Evolutionary conservation across 1,140 invertebrate species (phyloP), one percentile per base, ranked within the genome.

Genomic region (Aplysia californica): DNA sequence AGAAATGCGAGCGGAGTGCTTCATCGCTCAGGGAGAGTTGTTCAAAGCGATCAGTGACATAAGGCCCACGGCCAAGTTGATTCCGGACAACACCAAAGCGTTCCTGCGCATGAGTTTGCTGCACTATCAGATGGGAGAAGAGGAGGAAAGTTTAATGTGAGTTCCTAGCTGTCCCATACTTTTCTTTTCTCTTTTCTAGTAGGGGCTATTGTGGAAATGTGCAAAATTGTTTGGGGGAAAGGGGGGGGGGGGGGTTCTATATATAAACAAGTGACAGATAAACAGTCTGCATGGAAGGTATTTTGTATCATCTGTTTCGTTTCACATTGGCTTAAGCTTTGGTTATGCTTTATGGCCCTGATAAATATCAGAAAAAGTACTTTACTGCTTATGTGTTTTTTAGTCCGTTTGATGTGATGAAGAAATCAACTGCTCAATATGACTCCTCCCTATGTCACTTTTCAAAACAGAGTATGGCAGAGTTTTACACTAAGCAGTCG

Each of bases 11-110:
- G 94, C 97, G 0, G 94, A 98, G 82, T 94, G 95, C 85, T 94
- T 97, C 86, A 93, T 96, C 76, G 92, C 90, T 41, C 82, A 93
- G 64, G 95, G 95, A 58, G 96, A 99, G 88, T 91, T 94, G 33
- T 92, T 94, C 80, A 94, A 94, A 76, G 98, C 98, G 15, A 95
- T 99, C 75, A 93, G 93, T 26, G 98, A 99, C 89, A 93, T 99
- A 81, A 92, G 95, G 75, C 94, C 95, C 2, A 94, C 96, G 5
- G 97, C 97, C 21, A 96, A 97, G 86, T 91, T 99, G 39, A 92
- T 94, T 56, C 93, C 94, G 70, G 98, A 99, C 89, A 97, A 97
- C 85, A 98, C 97, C 0, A 93, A 93, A 69, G 96, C 96, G 0
- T 97, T 94, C 89, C 94, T 93, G 73, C 95, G 96, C 80, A 91